Evolutionary conservation across 2,113 vertebrate genomes (phyloP).

Genomic region (Bothrops jararaca): DNA sequence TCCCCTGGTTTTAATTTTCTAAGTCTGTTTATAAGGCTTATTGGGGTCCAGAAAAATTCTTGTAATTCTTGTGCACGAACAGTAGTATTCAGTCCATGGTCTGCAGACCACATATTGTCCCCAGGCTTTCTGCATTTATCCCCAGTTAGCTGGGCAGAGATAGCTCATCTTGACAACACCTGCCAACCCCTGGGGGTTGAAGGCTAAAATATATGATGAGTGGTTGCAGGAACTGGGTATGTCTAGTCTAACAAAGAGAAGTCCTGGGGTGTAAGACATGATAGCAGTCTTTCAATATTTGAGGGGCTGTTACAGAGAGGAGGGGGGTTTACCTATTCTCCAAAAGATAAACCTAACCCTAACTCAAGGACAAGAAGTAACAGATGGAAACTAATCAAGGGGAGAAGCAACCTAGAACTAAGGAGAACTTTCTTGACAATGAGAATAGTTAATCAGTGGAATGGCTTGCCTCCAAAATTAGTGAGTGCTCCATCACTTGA

Average conservation of each 20-base stretch:
- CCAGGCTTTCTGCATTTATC: neutral
- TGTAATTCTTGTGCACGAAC: neutral
- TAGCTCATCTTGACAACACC: neutral
- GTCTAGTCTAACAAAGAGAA: neutral
- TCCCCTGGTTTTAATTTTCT: neutral
- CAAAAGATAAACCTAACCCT: neutral
- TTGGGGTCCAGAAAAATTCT: neutral
- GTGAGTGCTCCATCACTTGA: neutral
- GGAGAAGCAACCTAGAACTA: neutral
- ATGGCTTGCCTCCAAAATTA: neutral
- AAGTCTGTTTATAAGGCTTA: neutral
- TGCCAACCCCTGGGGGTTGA: neutral
- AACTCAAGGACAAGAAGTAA: neutral
- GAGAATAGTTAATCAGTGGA: neutral
- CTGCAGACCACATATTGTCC: neutral
- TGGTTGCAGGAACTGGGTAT: neutral
- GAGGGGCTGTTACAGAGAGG: neutral
- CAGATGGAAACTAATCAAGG: neutral
- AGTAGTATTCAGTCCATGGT: neutral
- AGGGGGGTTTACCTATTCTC: neutral
- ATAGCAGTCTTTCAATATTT: neutral
- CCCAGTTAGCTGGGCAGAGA: neutral
- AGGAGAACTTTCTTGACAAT: neutral
- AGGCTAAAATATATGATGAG: neutral
- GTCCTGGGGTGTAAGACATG: neutral